These are phyloP conservation scores for Syrmaticus mikado DNA, from an alignment of 2,113 vertebrate species.

Conservation along the genomic window DNA sequence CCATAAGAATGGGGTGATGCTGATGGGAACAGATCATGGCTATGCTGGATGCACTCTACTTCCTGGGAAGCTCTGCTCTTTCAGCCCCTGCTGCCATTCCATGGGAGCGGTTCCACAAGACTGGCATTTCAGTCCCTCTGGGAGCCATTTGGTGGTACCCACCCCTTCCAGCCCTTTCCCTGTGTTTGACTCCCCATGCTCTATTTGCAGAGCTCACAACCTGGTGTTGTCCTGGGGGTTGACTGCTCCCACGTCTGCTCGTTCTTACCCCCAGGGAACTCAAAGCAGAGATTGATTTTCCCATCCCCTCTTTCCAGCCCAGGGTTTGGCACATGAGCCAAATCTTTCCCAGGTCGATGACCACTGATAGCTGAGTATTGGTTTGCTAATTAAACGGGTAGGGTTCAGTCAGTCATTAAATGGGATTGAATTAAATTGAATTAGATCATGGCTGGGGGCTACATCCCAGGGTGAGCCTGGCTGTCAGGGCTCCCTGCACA, in stretches of 20 bases:
- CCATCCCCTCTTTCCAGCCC: background rate
- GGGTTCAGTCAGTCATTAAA: conserved; percentile 57
- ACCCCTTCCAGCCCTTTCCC: background rate
- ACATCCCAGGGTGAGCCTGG: accelerated
- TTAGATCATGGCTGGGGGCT: background rate
- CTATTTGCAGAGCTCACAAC: background rate
- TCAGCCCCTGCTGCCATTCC: accelerated
- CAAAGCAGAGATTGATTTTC: background rate
- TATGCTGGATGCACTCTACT: background rate
- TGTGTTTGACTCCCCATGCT: background rate
- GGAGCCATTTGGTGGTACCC: background rate
- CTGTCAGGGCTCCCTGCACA: background rate
- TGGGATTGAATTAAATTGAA: conserved; percentile 7
- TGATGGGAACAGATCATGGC: too few species aligned
- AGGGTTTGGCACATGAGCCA: background rate
- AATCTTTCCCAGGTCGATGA: background rate
- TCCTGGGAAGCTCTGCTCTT: background rate
- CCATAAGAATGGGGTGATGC: too few species aligned
- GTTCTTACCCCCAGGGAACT: background rate
- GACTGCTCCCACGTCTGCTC: background rate
- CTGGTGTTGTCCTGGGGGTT: background rate
- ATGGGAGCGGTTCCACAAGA: background rate
- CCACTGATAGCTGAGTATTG: conserved; percentile 35
- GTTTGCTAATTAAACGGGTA: conserved; percentile 26
- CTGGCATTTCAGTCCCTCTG: background rate